phyloP scores from a whole-genome alignment of 2,888 invertebrate species.

The Netelia fuscicornis region DNA sequence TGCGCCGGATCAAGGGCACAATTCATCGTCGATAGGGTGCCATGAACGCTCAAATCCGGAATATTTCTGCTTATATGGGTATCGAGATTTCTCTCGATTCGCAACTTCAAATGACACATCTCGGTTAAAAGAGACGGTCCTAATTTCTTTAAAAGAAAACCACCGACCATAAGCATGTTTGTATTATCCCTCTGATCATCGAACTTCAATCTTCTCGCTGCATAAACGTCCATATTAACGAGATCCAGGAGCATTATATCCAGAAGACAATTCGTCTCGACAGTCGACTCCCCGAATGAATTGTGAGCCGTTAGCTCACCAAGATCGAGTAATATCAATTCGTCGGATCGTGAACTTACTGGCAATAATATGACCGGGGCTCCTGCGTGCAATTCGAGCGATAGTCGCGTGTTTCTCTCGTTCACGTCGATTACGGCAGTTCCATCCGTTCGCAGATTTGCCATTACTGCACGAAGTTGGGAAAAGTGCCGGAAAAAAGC shows the following conservation, averaged over 20 bases:
- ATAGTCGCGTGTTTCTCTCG: constrained; percentile 85
- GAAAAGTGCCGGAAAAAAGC: constrained; percentile 95
- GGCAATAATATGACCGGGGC: constrained; percentile 95
- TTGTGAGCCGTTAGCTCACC: constrained; percentile 92
- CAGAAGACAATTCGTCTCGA: constrained; percentile 87
- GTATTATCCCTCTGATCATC: constrained; percentile 70
- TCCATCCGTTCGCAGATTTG: constrained; percentile 88
- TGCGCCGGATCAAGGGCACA: constrained; percentile 93
- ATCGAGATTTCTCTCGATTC: constrained; percentile 93
- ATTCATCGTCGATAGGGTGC: constrained; percentile 94
- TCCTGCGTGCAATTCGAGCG: constrained; percentile 89
- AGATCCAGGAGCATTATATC: constrained; percentile 91
- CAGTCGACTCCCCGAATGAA: constrained; percentile 89
- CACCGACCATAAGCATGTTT: constrained; percentile 84
- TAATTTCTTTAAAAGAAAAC: constrained; percentile 85
- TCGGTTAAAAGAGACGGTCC: constrained; percentile 92
- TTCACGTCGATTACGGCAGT: constrained; percentile 85
- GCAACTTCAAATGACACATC: constrained; percentile 92
- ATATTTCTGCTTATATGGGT: constrained; percentile 85
- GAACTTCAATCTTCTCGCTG: constrained; percentile 86
- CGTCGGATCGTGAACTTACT: constrained; percentile 91
- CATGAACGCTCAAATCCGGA: constrained; percentile 94
- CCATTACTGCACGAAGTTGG: constrained; percentile 92
- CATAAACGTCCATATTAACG: constrained; percentile 91
- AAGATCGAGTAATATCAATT: constrained; percentile 93